These are phyloP conservation scores for Choloepus didactylus DNA, from an alignment of 2,797 vertebrate genomes.

Conservation along the genomic window DNA sequence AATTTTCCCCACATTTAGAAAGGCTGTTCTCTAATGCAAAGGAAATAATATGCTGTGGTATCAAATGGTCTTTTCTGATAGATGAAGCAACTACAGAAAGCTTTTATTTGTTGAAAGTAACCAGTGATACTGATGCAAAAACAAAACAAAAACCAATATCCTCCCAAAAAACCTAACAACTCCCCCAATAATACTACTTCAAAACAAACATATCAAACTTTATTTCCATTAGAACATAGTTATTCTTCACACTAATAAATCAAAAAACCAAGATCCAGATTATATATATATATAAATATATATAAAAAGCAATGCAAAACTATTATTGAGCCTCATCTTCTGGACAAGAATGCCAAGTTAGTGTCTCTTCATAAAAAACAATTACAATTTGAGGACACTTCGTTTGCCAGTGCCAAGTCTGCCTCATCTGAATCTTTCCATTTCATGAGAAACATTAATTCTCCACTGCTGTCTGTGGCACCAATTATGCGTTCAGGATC, in stretches of 20 bases:
- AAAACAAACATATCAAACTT: no score
- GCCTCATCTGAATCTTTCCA: no score
- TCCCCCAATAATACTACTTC: no score
- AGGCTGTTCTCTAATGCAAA: slow-evolving; percentile 76
- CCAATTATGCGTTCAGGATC: slow-evolving; percentile 96
- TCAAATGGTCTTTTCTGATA: slow-evolving; percentile 54
- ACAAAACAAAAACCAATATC: no score
- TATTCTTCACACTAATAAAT: slow-evolving; percentile 76
- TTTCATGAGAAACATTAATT: no score
- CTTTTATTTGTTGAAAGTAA: no score
- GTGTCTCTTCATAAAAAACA: slow-evolving; percentile 98
- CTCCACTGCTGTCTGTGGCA: no score
- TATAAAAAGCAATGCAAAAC: slow-evolving; percentile 85
- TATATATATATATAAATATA: slow-evolving; percentile 87
- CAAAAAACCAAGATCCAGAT: slow-evolving; percentile 80
- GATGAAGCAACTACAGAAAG: no score
- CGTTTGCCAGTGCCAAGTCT: slow-evolving; percentile 95
- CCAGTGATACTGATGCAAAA: no score
- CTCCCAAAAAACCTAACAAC: no score
- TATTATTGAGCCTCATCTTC: slow-evolving; percentile 92
- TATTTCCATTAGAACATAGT: no score
- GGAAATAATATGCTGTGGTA: slow-evolving; percentile 85
- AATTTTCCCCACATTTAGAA: no score
- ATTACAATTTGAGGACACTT: slow-evolving; percentile 99
- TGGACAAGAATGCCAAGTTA: slow-evolving; percentile 94